These are phyloP conservation scores for Scarus forsteni DNA, from an alignment of 2,797 vertebrate genomes.

Conservation along the genomic window DNA sequence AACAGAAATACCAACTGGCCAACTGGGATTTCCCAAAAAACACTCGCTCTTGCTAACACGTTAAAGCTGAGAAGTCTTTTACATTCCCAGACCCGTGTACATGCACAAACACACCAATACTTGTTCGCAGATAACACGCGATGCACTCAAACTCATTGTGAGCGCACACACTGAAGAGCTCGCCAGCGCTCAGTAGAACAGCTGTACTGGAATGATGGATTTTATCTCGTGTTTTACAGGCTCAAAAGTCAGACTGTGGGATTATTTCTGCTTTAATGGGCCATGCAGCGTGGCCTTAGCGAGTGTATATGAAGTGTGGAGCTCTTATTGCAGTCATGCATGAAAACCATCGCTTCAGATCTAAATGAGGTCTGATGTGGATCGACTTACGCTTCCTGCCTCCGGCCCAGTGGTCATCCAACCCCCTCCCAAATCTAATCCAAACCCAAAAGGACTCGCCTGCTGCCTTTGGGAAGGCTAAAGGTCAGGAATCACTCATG, in stretches of 20 bases:
- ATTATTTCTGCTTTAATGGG: slow-evolving; percentile 77
- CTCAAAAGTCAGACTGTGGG: slow-evolving; percentile 54
- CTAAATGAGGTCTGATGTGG: slow-evolving; percentile 74
- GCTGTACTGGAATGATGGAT: slow-evolving; percentile 59
- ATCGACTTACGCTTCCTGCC: slow-evolving; percentile 78
- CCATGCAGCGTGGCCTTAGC: slow-evolving; percentile 39
- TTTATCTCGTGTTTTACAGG: slow-evolving; percentile 66
- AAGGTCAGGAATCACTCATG: slow-evolving; percentile 69
- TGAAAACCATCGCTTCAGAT: slow-evolving; percentile 75
- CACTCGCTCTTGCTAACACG: slow-evolving; percentile 33
- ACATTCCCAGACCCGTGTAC: slow-evolving; percentile 53
- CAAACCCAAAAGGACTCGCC: slow-evolving; percentile 45
- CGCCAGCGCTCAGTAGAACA: slow-evolving; percentile 30
- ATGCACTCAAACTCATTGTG: slow-evolving; percentile 10
- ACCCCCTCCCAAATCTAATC: slow-evolving; percentile 61
- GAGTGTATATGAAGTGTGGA: slow-evolving; percentile 59
- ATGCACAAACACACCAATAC: slow-evolving; percentile 35
- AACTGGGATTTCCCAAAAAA: slow-evolving; percentile 66
- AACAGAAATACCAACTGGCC: slow-evolving; percentile 71
- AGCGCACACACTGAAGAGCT: slow-evolving; percentile 14
- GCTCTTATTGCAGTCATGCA: slow-evolving; percentile 71
- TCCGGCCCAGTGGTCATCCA: slow-evolving; percentile 60
- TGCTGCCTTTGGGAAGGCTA: slow-evolving; percentile 62
- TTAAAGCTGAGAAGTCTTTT: slow-evolving; percentile 49
- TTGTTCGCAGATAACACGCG: slow-evolving; percentile 20